A percentile compares a stretch with the other conserved stretches of the same genome.
Conservation (phyloP, 2,797 vertebrate species). For the Sebastes nivosus region DNA sequence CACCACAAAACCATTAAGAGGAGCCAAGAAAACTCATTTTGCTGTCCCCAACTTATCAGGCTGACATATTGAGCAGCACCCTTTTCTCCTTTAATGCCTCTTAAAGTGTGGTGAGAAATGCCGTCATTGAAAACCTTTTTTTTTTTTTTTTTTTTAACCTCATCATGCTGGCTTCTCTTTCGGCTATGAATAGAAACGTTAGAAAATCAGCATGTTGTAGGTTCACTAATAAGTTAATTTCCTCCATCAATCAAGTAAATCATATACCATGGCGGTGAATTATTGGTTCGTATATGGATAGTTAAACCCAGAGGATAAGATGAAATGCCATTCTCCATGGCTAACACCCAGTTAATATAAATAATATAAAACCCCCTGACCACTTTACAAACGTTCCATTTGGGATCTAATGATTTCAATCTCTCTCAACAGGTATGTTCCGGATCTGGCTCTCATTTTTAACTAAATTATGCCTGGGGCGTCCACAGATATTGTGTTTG, state of each 20-base stretch:
- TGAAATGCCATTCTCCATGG: neutral
- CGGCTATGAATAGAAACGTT: neutral
- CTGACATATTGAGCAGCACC: slow-evolving; percentile 7
- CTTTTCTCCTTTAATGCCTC: neutral
- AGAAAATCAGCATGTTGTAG: neutral
- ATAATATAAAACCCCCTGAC: neutral
- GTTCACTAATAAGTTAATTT: neutral
- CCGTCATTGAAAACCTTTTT: neutral
- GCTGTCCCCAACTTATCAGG: slow-evolving; percentile 13
- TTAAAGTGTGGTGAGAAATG: neutral
- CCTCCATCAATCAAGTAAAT: neutral
- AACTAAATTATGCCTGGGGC: neutral
- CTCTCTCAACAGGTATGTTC: slow-evolving; percentile 20
- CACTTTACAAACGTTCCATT: neutral
- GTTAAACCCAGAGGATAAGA: neutral
- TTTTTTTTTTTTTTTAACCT: neutral
- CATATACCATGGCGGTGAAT: neutral
- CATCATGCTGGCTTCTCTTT: neutral
- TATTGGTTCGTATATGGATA: neutral
- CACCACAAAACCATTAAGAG: slow-evolving; percentile 10
- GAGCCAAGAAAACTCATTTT: slow-evolving; percentile 25
- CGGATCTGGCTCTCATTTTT: neutral
- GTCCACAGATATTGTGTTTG: slow-evolving; percentile 4
- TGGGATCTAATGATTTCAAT: neutral
- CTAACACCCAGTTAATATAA: neutral